phyloP scores from a whole-genome alignment of 2,113 vertebrate species.

The Pterophyllum scalare region DNA sequence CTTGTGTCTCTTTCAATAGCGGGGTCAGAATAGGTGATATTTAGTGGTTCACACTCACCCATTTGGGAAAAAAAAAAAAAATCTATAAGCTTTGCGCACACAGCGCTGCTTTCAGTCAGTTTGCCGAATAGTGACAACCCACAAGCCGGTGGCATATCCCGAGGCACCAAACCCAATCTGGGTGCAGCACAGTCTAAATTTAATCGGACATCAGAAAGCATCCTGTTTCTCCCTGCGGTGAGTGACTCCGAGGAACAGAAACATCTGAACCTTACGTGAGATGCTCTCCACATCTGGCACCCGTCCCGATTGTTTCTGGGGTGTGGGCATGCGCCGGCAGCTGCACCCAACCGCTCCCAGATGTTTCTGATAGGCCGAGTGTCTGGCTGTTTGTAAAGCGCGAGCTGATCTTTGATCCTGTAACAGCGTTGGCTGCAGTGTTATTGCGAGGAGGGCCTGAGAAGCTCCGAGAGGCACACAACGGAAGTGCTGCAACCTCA shows the following conservation, averaged over 20 bases:
- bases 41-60: slow-evolving; percentile 35
- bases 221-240: slow-evolving; percentile 57
- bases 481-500: slow-evolving; percentile 71
- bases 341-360: slow-evolving; percentile 77
- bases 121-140: slow-evolving; percentile 65
- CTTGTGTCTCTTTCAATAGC: slow-evolving; percentile 17
- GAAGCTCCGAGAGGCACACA: slow-evolving; percentile 54
- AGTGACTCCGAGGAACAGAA: slow-evolving; percentile 55
- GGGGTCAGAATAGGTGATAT: slow-evolving; percentile 26
- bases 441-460: slow-evolving; percentile 65
- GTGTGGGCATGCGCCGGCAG: slow-evolving; percentile 75
- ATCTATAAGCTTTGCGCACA: slow-evolving; percentile 26
- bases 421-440: slow-evolving; percentile 57
- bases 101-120: slow-evolving; percentile 63
- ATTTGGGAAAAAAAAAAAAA: slow-evolving; percentile 21
- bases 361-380: slow-evolving; percentile 78
- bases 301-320: slow-evolving; percentile 65
- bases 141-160: slow-evolving; percentile 57
- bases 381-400: slow-evolving; percentile 77
- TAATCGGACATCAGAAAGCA: slow-evolving; percentile 70
- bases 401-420: slow-evolving; percentile 77
- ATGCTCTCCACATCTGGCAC: slow-evolving; percentile 76
- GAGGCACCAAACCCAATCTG: slow-evolving; percentile 57
- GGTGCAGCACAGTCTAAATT: slow-evolving; percentile 71
- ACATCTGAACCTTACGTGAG: slow-evolving; percentile 81